Conservation (phyloP, 2,113 vertebrate genomes). For the Tichodroma muraria region DNA sequence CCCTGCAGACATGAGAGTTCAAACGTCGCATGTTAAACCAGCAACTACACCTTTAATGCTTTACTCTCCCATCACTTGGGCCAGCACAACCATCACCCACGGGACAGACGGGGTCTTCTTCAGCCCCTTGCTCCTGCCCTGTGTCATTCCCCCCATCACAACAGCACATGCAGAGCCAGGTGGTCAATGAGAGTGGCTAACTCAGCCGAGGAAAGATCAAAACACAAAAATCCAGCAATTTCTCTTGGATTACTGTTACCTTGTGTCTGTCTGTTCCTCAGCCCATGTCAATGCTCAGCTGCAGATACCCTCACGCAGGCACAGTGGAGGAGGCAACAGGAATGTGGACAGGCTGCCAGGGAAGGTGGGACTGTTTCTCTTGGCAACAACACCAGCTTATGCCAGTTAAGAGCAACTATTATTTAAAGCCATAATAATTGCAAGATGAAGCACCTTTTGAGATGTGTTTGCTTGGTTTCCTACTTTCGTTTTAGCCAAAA, state of each 20-base stretch:
- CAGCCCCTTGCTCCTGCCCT: neutral
- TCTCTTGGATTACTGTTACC: neutral
- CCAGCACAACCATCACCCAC: neutral
- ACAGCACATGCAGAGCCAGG: neutral
- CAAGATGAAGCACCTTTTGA: neutral
- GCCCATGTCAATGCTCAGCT: neutral
- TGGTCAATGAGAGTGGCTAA: neutral
- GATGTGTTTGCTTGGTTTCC: neutral
- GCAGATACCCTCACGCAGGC: neutral
- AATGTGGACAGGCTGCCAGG: neutral
- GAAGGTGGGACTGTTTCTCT: constrained; percentile 25
- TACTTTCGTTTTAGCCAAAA: neutral
- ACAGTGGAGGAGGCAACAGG: neutral
- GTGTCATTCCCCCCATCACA: neutral
- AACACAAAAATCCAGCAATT: neutral
- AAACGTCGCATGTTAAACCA: neutral
- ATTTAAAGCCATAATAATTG: neutral
- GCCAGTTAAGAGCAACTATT: neutral
- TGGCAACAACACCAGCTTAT: neutral
- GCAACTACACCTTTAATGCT: neutral
- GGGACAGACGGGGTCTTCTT: neutral
- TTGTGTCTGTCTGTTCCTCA: neutral
- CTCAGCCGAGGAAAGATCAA: neutral
- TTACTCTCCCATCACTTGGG: neutral
- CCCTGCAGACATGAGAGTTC: neutral